These are phyloP conservation scores for Grus americana DNA, from an alignment of 2,113 vertebrate species.

Conservation along the genomic window DNA sequence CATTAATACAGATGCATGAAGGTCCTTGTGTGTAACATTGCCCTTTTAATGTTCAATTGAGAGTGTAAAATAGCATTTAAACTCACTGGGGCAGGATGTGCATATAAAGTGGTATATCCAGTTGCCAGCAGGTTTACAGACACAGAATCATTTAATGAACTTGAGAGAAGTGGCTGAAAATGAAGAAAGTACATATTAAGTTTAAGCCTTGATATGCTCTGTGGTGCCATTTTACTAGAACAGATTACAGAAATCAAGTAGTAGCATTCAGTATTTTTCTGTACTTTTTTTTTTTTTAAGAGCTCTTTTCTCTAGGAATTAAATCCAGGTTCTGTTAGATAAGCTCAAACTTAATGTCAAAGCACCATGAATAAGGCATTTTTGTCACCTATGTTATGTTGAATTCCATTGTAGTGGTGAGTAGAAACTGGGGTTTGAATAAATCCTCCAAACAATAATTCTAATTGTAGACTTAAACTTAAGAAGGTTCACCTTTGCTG, in stretches of 20 bases:
- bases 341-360: background rate
- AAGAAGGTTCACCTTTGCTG: background rate
- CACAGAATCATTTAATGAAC: background rate
- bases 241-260: background rate
- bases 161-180: background rate
- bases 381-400: background rate
- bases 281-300: background rate
- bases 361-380: background rate
- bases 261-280: background rate
- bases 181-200: background rate
- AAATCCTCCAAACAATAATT: background rate
- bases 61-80: constrained; percentile 32
- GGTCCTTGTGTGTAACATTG: background rate
- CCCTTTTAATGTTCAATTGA: constrained; percentile 2
- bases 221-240: background rate
- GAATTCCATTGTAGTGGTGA: background rate
- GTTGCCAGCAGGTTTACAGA: background rate
- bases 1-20: background rate
- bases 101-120: background rate
- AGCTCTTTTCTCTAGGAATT: background rate
- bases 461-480: background rate
- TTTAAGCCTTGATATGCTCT: background rate
- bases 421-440: background rate
- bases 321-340: background rate
- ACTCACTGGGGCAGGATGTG: background rate